Conservation (phyloP, 2,113 vertebrate genomes). For the Lophura nycthemera region DNA sequence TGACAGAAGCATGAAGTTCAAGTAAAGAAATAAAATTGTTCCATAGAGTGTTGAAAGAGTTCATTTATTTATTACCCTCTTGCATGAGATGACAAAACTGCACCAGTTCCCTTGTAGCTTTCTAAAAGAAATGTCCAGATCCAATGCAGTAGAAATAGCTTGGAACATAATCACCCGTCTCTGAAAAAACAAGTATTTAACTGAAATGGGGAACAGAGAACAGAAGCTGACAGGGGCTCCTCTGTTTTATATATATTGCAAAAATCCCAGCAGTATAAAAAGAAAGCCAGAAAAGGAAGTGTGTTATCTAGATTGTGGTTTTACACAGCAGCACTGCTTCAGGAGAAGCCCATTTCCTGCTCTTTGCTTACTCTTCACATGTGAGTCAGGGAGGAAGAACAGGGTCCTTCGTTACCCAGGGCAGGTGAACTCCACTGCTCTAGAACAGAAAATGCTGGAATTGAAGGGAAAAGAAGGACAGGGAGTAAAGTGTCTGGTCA, state of each 20-base stretch:
- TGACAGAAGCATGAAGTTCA: background rate
- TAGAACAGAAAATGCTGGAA: rapidly evolving
- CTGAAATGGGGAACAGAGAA: background rate
- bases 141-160: background rate
- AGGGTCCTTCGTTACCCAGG: background rate
- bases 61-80: background rate
- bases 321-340: background rate
- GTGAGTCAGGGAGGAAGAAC: background rate
- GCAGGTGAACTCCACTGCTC: background rate
- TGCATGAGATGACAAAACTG: background rate
- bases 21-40: background rate
- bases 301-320: background rate
- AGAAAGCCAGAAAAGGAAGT: background rate
- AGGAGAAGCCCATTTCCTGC: background rate
- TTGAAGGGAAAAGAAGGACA: background rate
- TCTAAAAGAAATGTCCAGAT: background rate
- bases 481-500: background rate
- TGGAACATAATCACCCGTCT: background rate
- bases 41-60: background rate
- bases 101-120: background rate
- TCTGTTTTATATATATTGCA: background rate
- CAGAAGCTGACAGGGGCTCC: background rate
- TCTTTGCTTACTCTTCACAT: background rate
- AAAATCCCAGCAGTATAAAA: background rate
- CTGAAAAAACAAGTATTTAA: background rate